Percentiles rank a stretch among this genome's conserved stretches.
These are phyloP conservation scores for Drosophila repletoides DNA, from an alignment of 1,140 invertebrate species.

Conservation along the genomic window DNA sequence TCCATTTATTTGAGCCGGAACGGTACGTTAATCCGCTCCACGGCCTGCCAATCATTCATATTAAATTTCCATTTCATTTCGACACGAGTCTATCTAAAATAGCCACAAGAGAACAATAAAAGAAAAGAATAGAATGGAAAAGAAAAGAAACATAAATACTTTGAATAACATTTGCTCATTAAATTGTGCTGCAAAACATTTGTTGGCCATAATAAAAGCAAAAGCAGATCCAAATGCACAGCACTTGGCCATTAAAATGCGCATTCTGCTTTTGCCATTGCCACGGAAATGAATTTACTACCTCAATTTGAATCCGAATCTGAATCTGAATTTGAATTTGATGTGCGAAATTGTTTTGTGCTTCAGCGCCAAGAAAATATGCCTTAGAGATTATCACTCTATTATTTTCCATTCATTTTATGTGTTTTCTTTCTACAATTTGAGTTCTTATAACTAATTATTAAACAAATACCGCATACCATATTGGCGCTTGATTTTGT, in stretches of 20 bases:
- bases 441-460: too few species aligned
- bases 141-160: conserved; percentile 22
- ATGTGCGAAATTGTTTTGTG: conserved; percentile 4
- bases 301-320: too few species aligned
- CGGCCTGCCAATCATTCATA: conserved; percentile 1
- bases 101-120: too few species aligned
- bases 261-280: conserved; percentile 5
- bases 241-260: conserved; percentile 39
- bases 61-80: conserved; percentile 42
- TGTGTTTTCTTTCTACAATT: too few species aligned
- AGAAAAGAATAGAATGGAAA: not conserved
- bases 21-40: conserved; percentile 53
- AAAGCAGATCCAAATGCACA: not conserved
- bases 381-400: conserved; percentile 6
- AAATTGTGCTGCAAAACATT: conserved; percentile 16
- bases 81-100: too few species aligned
- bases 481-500: not conserved
- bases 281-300: conserved; percentile 21
- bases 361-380: conserved; percentile 9
- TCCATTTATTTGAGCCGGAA: conserved; percentile 60
- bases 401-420: too few species aligned
- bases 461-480: too few species aligned
- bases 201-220: conserved; percentile 1
- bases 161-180: conserved; percentile 3
- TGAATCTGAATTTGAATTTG: conserved; percentile 2